phyloP scores from a whole-genome alignment of 2,113 vertebrate species.

The Sphaerodactylus townsendi region DNA sequence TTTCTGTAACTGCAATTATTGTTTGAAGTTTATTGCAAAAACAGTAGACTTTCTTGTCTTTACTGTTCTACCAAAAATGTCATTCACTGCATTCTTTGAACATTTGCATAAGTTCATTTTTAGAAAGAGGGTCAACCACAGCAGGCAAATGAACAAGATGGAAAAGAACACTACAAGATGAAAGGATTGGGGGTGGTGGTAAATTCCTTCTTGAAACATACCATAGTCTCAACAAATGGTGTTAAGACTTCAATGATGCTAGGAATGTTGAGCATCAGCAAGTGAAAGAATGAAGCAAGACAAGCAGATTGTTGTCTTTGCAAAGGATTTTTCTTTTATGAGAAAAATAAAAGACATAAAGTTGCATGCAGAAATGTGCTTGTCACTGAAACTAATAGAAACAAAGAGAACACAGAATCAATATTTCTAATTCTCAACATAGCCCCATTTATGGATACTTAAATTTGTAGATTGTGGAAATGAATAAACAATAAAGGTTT shows the following conservation, averaged over 20 bases:
- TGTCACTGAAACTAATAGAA: background rate
- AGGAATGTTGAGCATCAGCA: background rate
- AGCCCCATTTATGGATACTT: too few species aligned
- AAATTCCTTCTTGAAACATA: background rate
- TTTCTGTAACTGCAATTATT: background rate
- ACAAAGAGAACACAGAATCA: too few species aligned
- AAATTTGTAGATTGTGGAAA: too few species aligned
- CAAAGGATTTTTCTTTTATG: background rate
- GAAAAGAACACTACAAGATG: background rate
- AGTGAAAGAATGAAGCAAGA: background rate
- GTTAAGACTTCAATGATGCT: background rate
- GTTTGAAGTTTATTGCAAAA: conserved; percentile 1
- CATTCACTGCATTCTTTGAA: background rate
- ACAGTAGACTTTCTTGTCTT: background rate
- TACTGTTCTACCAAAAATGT: background rate
- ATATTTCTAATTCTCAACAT: too few species aligned
- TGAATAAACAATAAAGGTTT: too few species aligned
- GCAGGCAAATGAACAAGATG: background rate
- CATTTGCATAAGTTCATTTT: background rate
- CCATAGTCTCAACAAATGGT: background rate
- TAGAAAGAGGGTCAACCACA: background rate
- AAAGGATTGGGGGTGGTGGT: background rate
- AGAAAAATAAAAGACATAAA: background rate
- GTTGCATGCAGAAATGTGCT: background rate
- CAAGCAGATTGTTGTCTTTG: background rate